Evolutionary conservation across 2,888 invertebrate genomes (phyloP), one percentile per base, ranked within the genome.

Genomic region (Dryobota labecula): DNA sequence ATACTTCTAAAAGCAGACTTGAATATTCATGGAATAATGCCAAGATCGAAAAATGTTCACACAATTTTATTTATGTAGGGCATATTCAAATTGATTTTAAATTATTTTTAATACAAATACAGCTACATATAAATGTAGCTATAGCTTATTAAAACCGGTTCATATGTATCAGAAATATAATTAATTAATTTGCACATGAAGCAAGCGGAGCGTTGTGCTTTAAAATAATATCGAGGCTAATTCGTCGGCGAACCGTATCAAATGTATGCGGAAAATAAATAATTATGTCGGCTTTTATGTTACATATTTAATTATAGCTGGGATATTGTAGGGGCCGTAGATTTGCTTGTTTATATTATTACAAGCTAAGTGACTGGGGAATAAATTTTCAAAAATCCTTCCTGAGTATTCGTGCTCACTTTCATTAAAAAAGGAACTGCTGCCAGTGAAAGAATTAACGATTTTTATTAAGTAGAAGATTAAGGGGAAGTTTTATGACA

Each of bases 191-290:
- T 68, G 68, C 65, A 65, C 43, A 61, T 43, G 62, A 66, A n/a
- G 41, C 63, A 45, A 68, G 63, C 56, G 45, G 45, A 76, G 65
- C 65, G 76, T 66, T 62, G 69, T 76, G 69, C 53, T 76, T 76
- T 76, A 78, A 66, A 71, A 79, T 82, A 67, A 79, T 57, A 77
- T 66, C 36, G 61, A 51, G 53, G 49, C 57, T 58, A 77, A 80
- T 72, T 64, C 43, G 65, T 47, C 45, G 45, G 65, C 62, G 67
- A 65, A 57, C 68, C 72, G 57, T 77, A 72, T 69, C 65, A 61
- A 79, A 77, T 82, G 33, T 67, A 61, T 69, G 58, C 62, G 45
- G 49, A 58, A 75, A 70, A 63, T 76, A 81, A 77, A 72, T 77
- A 54, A 78, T 78, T 62, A 69, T 47, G 33, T 60, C 41, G 62